phyloP scores from a whole-genome alignment of 2,888 invertebrate species.

The Hypsopygia costalis region DNA sequence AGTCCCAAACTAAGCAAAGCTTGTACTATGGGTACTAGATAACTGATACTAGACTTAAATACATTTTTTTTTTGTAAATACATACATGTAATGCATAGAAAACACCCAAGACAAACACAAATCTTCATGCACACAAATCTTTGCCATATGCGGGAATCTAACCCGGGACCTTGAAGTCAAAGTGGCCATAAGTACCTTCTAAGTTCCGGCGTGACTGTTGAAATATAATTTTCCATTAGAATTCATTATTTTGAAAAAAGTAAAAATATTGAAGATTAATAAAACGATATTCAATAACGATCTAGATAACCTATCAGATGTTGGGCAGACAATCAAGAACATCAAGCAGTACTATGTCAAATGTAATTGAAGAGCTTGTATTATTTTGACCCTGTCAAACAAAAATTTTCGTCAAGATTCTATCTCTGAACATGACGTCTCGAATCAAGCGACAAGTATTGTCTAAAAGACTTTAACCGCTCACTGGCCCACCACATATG shows the following conservation, averaged over 20 bases:
- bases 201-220: too few relatives aligned
- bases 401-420: constrained; percentile 70
- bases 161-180: too few relatives aligned
- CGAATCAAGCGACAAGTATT: constrained; percentile 74
- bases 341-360: constrained; percentile 50
- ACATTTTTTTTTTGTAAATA: too few relatives aligned
- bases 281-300: constrained; percentile 1
- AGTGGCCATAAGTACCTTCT: too few relatives aligned
- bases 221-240: neutral
- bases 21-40: too few relatives aligned
- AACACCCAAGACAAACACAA: too few relatives aligned
- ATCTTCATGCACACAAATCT: too few relatives aligned
- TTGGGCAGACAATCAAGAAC: constrained; percentile 3
- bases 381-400: constrained; percentile 68
- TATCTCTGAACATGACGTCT: constrained; percentile 71
- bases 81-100: too few relatives aligned
- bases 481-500: constrained; percentile 30
- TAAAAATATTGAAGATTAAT: constrained; percentile 5
- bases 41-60: too few relatives aligned
- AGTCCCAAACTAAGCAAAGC: too few relatives aligned
- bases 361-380: constrained; percentile 70
- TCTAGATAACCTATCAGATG: constrained; percentile 2
- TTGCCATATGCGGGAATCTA: too few relatives aligned
- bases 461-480: constrained; percentile 55
- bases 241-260: neutral